phyloP scores from a whole-genome alignment of 2,113 vertebrate species.

The Poecile atricapillus region DNA sequence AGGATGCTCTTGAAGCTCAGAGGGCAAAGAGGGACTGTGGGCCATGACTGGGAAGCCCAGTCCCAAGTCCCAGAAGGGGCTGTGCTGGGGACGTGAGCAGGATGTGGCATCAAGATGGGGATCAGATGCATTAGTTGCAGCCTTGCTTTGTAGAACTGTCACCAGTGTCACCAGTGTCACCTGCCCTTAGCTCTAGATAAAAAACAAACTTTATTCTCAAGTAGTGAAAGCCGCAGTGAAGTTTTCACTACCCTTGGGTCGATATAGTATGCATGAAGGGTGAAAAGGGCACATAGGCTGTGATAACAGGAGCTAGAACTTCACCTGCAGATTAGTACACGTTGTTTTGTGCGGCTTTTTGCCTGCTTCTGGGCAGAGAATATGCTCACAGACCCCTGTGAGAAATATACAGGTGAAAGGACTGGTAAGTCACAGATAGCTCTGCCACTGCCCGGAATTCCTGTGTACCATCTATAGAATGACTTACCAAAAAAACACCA shows the following conservation, averaged over 20 bases:
- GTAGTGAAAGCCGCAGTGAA: background rate
- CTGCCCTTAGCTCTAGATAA: background rate
- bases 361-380: background rate
- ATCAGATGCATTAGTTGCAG: background rate
- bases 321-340: background rate
- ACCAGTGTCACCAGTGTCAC: background rate
- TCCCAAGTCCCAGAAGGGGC: background rate
- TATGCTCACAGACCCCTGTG: background rate
- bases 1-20: background rate
- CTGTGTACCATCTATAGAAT: background rate
- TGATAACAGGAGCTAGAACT: background rate
- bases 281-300: background rate
- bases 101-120: background rate
- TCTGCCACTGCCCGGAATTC: background rate
- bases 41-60: accelerated
- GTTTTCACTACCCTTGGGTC: background rate
- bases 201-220: background rate
- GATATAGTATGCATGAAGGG: background rate
- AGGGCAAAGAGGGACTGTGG: background rate
- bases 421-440: background rate
- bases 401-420: background rate
- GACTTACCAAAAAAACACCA: background rate
- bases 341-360: background rate
- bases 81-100: accelerated
- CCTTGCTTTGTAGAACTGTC: background rate